Conservation (phyloP, 2,113 vertebrate genomes). For the Noturus placidus region DNA sequence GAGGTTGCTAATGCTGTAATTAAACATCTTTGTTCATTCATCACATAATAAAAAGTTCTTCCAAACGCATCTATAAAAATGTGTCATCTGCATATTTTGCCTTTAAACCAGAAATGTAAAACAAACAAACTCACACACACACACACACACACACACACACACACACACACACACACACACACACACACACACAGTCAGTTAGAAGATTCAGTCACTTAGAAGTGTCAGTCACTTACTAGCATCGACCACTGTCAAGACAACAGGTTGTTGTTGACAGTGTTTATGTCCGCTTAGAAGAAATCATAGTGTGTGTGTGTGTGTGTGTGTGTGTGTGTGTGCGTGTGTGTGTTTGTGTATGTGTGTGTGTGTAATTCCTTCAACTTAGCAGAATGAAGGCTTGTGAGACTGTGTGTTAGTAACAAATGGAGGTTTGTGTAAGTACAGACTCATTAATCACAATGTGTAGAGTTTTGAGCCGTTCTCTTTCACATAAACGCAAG, state of each 20-base stretch:
- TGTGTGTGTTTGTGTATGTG: neutral
- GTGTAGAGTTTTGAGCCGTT: neutral
- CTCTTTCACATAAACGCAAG: neutral
- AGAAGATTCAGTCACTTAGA: constrained; percentile 39
- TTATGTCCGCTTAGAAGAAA: constrained; percentile 12
- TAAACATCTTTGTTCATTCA: constrained; percentile 9
- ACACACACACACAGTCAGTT: neutral
- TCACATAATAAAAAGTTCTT: neutral
- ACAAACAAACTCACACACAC: neutral
- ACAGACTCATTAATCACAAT: constrained; percentile 27
- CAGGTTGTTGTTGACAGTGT: constrained; percentile 4
- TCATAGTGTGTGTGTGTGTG: constrained; percentile 17
- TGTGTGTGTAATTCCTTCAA: constrained; percentile 16
- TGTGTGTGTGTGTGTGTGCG: neutral
- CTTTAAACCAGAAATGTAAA: neutral
- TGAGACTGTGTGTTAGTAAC: constrained; percentile 2
- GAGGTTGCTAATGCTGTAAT: neutral
- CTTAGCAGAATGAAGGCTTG: neutral
- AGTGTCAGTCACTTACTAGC: constrained; percentile 28
- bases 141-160: neutral
- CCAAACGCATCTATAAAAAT: neutral
- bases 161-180: constrained; percentile 25
- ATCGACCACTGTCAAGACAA: constrained; percentile 38
- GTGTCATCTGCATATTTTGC: neutral
- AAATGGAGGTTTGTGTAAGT: constrained; percentile 12